A percentile compares a stretch with the other conserved stretches of the same genome.
phyloP scores from a whole-genome alignment of 2,888 invertebrate genomes.

The Cyrtodaria siliqua region DNA sequence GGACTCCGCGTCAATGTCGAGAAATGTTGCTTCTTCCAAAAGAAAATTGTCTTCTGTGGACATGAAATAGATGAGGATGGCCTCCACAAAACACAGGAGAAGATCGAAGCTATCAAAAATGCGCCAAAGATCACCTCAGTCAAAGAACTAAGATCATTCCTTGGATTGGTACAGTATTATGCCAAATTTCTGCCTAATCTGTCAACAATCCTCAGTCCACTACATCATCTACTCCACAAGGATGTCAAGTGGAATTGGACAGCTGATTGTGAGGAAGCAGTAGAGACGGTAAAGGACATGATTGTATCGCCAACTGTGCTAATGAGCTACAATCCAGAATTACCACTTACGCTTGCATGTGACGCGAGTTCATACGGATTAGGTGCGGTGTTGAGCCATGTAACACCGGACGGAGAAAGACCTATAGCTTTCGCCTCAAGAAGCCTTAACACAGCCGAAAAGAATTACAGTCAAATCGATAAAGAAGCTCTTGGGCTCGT shows the following conservation, averaged over 20 bases:
- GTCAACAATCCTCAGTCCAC: slow-evolving; percentile 30
- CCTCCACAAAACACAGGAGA: slow-evolving; percentile 16
- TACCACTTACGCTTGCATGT: slow-evolving; percentile 79
- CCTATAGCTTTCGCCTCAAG: slow-evolving; percentile 68
- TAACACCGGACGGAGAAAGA: slow-evolving; percentile 38
- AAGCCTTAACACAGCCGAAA: slow-evolving; percentile 58
- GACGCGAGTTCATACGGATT: slow-evolving; percentile 84
- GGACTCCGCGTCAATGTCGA: slow-evolving; percentile 23
- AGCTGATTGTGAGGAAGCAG: slow-evolving; percentile 29
- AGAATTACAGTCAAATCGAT: slow-evolving; percentile 66
- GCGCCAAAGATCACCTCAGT: slow-evolving; percentile 13
- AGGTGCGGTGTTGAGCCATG: slow-evolving; percentile 77
- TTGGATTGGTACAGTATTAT: slow-evolving; percentile 31
- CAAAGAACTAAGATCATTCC: slow-evolving; percentile 24
- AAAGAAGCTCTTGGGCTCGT: slow-evolving; percentile 75
- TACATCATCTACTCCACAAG: slow-evolving; percentile 33
- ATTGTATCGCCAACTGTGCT: slow-evolving; percentile 63
- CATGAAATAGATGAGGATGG: slow-evolving; percentile 23
- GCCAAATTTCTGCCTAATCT: slow-evolving; percentile 38
- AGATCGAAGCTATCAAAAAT: slow-evolving; percentile 24
- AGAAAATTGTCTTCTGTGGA: slow-evolving; percentile 26
- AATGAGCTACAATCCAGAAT: slow-evolving; percentile 79
- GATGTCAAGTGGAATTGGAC: slow-evolving; percentile 38
- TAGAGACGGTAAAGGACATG: slow-evolving; percentile 63
- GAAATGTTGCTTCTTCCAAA: slow-evolving; percentile 30